phyloP scores from a whole-genome alignment of 2,113 vertebrate genomes.

The Macaca mulatta region DNA sequence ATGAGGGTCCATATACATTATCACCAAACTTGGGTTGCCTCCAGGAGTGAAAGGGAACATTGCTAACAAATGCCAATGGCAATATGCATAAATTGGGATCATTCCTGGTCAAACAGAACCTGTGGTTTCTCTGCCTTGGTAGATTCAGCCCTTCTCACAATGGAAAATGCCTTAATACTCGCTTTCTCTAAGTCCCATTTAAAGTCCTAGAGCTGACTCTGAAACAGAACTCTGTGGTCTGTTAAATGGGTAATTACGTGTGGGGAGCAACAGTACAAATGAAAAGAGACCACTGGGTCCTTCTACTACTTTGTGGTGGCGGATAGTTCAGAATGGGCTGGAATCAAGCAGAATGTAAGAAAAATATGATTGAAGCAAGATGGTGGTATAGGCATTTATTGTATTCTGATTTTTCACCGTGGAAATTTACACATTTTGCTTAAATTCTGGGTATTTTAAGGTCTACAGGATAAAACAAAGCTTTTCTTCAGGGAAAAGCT shows the following conservation, averaged over 20 bases:
- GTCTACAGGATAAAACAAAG: constrained; percentile 45
- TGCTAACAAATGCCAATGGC: neutral
- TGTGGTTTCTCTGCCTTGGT: neutral
- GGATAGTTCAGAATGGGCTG: neutral
- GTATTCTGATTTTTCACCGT: constrained; percentile 22
- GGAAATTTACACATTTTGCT: constrained; percentile 40
- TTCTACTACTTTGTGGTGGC: neutral
- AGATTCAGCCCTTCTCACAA: neutral
- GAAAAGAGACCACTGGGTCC: neutral
- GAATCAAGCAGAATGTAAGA: neutral
- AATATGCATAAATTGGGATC: neutral
- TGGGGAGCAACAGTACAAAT: neutral
- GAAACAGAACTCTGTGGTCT: neutral
- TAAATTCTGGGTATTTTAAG: constrained; percentile 36
- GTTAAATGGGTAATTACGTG: neutral
- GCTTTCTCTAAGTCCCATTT: neutral
- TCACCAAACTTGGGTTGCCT: neutral
- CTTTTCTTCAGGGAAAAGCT: constrained; percentile 32
- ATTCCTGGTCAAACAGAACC: neutral
- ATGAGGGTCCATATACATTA: neutral
- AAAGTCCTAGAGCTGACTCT: neutral
- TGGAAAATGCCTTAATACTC: neutral
- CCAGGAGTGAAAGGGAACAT: neutral
- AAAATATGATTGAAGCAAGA: constrained; percentile 45
- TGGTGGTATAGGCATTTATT: neutral